A percentile compares a stretch with the other conserved stretches of the same genome.
phyloP scores from a whole-genome alignment of 2,113 vertebrate genomes.

The Hemiprocne comata region DNA sequence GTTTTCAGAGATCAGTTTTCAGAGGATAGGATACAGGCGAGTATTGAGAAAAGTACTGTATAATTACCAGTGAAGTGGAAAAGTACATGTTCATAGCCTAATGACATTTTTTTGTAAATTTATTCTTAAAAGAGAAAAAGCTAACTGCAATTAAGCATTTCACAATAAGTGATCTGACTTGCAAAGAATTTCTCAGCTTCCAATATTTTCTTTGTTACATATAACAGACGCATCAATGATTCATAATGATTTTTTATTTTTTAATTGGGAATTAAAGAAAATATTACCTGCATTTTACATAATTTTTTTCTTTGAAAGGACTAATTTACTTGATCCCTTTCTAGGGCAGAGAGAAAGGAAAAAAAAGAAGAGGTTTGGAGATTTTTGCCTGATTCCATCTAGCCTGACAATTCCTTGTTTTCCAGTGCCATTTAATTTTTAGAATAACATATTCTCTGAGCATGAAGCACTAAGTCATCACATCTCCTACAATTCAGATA shows the following conservation, averaged over 20 bases:
- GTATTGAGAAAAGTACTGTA: not conserved
- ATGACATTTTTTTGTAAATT: not conserved
- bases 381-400: not conserved
- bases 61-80: not conserved
- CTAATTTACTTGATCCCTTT: not conserved
- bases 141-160: not conserved
- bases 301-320: not conserved
- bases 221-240: not conserved
- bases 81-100: not conserved
- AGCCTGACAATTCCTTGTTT: not conserved
- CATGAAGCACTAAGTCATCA: not conserved
- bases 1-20: not conserved
- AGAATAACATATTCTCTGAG: not conserved
- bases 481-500: not conserved
- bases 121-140: not conserved
- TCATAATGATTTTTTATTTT: not conserved
- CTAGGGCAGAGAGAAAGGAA: not conserved
- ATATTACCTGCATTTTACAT: not conserved
- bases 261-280: not conserved
- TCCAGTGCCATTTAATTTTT: not conserved
- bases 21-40: not conserved
- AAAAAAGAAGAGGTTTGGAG: not conserved
- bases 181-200: not conserved
- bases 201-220: not conserved
- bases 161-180: not conserved